A percentile compares a stretch with the other conserved stretches of the same genome.
These are phyloP conservation scores for Panorpa germanica DNA, from an alignment of 2,888 invertebrate species.

Conservation along the genomic window DNA sequence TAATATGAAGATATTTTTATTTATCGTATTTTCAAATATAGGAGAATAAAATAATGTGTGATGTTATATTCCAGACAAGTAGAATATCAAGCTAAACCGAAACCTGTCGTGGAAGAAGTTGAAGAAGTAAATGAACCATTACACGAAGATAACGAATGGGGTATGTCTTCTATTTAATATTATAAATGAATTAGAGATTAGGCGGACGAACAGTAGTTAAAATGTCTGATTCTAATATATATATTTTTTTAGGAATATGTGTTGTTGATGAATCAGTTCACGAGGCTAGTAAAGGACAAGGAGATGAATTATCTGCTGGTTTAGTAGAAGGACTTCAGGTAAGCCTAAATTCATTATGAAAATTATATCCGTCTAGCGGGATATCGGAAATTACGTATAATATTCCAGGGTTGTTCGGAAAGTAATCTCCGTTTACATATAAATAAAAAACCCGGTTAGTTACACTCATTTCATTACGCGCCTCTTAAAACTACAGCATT, in stretches of 20 bases:
- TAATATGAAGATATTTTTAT: no score
- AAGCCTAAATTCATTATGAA: no score
- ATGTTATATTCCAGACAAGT: no score
- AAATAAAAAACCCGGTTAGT: no score
- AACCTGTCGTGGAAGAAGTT: constrained; percentile 28
- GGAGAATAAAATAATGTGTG: no score
- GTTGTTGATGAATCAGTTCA: constrained; percentile 54
- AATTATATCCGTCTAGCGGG: no score
- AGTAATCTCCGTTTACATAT: no score
- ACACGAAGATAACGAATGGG: constrained; percentile 88
- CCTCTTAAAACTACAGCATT: no score
- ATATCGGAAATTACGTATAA: no score
- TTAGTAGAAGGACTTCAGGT: constrained; percentile 29
- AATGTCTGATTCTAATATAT: constrained; percentile 6
- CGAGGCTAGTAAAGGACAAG: constrained; percentile 26
- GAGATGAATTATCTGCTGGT: constrained; percentile 21
- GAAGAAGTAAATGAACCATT: constrained; percentile 36
- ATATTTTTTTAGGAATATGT: constrained; percentile 30
- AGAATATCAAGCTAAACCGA: constrained; percentile 36
- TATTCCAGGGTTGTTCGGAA: no score
- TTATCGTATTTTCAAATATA: no score
- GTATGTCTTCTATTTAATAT: constrained; percentile 25
- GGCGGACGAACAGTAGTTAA: constrained; percentile 1
- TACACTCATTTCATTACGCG: no score
- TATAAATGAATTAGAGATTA: constrained; percentile 3